phyloP scores from a whole-genome alignment of 2,113 vertebrate species.

The Oryzias javanicus region DNA sequence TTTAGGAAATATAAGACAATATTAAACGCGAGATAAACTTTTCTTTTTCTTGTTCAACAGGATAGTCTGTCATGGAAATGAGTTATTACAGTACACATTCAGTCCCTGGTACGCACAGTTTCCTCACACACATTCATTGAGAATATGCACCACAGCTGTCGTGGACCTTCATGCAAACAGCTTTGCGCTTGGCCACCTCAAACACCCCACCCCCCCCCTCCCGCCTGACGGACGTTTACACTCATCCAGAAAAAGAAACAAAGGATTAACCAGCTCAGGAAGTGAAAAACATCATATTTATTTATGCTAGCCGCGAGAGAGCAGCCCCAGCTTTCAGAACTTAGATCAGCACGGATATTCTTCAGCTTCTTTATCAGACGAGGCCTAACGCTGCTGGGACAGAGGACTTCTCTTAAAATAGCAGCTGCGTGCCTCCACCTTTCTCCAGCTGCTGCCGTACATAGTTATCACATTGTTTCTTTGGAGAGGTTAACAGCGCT shows the following conservation, averaged over 20 bases:
- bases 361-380: conserved; percentile 18
- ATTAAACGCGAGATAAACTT: conserved; percentile 12
- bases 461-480: conserved; percentile 84
- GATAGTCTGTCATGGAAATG: conserved; percentile 16
- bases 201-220: conserved; percentile 31
- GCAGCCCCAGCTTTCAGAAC: conserved; percentile 60
- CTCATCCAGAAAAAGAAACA: conserved; percentile 88
- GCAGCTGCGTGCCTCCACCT: conserved; percentile 87
- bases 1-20: background rate
- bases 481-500: conserved; percentile 47
- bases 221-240: background rate
- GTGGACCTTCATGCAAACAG: conserved; percentile 80
- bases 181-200: conserved; percentile 79
- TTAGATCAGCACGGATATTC: conserved; percentile 41
- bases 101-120: conserved; percentile 25
- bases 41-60: background rate
- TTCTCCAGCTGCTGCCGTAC: conserved; percentile 83
- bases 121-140: conserved; percentile 38
- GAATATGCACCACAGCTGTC: conserved; percentile 88
- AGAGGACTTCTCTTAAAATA: conserved; percentile 89
- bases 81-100: conserved; percentile 27
- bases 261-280: conserved; percentile 83
- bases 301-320: conserved; percentile 75
- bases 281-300: conserved; percentile 75
- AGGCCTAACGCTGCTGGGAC: conserved; percentile 74